Evolutionary conservation across 2,797 vertebrate species (phyloP).

Genomic region (Myotis findleyi): DNA sequence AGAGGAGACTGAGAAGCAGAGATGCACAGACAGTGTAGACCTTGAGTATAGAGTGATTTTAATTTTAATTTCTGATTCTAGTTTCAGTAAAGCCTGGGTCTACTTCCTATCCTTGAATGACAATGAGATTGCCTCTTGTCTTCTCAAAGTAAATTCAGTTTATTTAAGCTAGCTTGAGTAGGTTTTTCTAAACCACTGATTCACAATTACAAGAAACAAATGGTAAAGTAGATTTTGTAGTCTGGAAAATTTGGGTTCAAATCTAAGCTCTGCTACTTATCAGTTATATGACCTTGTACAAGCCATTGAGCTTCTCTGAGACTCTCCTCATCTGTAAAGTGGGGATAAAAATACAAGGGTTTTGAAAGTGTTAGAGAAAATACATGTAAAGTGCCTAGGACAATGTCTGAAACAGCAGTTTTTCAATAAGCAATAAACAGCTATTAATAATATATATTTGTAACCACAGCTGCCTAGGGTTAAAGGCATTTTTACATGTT

Average conservation of each 20-base stretch:
- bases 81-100: neutral
- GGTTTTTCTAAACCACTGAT: neutral
- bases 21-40: neutral
- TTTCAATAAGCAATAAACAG: neutral
- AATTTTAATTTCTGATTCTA: slow-evolving; percentile 45
- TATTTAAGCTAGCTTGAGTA: slow-evolving; percentile 17
- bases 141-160: slow-evolving; percentile 49
- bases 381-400: neutral
- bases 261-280: neutral
- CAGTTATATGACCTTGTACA: neutral
- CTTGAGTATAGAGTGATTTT: neutral
- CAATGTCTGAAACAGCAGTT: neutral
- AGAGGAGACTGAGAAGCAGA: neutral
- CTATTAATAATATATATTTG: neutral
- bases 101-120: slow-evolving; percentile 24
- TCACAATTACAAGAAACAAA: slow-evolving; percentile 47
- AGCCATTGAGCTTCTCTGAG: slow-evolving; percentile 9
- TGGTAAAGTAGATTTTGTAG: neutral
- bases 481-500: slow-evolving; percentile 14
- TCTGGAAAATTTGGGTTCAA: slow-evolving; percentile 29
- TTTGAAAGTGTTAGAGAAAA: slow-evolving; percentile 20
- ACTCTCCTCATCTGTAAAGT: slow-evolving; percentile 21
- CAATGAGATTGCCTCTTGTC: neutral
- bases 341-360: neutral
- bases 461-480: neutral